Percentiles rank a stretch among this genome's conserved stretches.
phyloP scores from a whole-genome alignment of 2,888 invertebrate genomes.

The Polydrusus pterygomalis region DNA sequence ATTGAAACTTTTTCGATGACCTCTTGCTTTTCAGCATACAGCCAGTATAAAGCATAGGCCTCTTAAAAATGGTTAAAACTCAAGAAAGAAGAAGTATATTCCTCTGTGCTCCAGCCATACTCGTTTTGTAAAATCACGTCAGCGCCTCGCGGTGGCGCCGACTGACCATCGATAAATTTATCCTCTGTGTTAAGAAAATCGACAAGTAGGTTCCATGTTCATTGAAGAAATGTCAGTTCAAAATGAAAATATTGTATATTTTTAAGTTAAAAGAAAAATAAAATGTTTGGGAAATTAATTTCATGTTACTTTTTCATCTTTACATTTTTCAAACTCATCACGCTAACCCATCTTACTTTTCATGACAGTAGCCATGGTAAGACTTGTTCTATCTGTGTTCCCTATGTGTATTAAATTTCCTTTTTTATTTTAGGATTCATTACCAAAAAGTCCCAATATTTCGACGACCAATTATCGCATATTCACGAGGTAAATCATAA shows the following conservation, averaged over 20 bases:
- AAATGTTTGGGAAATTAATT: slow-evolving; percentile 72
- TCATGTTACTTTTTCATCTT: slow-evolving; percentile 81
- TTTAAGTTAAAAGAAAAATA: slow-evolving; percentile 30
- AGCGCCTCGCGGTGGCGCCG: background rate
- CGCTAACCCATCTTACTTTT: slow-evolving; percentile 81
- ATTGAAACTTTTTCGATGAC: no score
- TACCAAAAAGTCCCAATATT: slow-evolving; percentile 81
- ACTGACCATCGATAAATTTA: no score
- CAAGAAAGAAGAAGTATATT: no score
- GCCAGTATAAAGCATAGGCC: no score
- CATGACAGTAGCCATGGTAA: slow-evolving; percentile 86
- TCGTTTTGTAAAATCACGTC: no score
- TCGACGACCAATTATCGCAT: slow-evolving; percentile 78
- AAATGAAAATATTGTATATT: slow-evolving; percentile 52
- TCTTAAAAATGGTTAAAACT: no score
- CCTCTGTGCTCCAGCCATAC: no score
- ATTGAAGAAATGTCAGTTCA: slow-evolving; percentile 40
- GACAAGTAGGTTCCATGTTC: background rate
- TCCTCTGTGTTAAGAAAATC: background rate
- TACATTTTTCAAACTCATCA: slow-evolving; percentile 80
- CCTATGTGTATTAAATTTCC: slow-evolving; percentile 14
- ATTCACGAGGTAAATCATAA: slow-evolving; percentile 73
- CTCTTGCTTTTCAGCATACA: no score
- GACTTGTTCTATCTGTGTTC: slow-evolving; percentile 58
- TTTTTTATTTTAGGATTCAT: slow-evolving; percentile 78